Conservation (phyloP, 2,113 vertebrate genomes). For the Nyctereutes procyonoides region DNA sequence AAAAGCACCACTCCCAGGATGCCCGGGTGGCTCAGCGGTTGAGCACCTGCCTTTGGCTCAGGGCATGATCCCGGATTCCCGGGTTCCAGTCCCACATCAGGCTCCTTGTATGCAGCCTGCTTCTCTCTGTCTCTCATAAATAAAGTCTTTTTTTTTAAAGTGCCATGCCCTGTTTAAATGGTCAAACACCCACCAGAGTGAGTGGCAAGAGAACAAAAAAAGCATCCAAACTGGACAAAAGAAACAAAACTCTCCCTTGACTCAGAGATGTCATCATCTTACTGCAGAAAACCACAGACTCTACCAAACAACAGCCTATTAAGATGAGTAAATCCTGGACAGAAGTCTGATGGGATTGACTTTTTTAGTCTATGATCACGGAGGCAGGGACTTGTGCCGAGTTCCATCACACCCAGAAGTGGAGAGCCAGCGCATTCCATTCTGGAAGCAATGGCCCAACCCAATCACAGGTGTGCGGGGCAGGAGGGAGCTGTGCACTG, state of each 20-base stretch:
- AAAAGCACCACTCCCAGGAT: not conserved
- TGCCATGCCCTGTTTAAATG: not conserved
- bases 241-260: not conserved
- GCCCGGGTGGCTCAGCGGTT: no score
- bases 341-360: not conserved
- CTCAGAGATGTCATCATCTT: not conserved
- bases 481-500: no score
- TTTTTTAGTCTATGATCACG: not conserved
- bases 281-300: not conserved
- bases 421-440: no score
- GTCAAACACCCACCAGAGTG: not conserved
- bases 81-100: no score
- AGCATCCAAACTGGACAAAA: not conserved
- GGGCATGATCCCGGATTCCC: no score
- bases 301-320: not conserved
- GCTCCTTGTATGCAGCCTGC: no score
- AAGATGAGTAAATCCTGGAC: not conserved
- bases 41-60: no score
- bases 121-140: no score
- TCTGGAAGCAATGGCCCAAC: not conserved
- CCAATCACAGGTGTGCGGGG: no score
- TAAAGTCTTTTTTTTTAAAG: no score
- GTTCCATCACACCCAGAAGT: not conserved
- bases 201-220: no score
- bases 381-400: not conserved